A percentile compares a stretch with the other conserved stretches of the same genome.
Evolutionary conservation across 37 sponge, comb jelly and placozoan species (phyloP).

Genomic region (Axinella damicornis): DNA sequence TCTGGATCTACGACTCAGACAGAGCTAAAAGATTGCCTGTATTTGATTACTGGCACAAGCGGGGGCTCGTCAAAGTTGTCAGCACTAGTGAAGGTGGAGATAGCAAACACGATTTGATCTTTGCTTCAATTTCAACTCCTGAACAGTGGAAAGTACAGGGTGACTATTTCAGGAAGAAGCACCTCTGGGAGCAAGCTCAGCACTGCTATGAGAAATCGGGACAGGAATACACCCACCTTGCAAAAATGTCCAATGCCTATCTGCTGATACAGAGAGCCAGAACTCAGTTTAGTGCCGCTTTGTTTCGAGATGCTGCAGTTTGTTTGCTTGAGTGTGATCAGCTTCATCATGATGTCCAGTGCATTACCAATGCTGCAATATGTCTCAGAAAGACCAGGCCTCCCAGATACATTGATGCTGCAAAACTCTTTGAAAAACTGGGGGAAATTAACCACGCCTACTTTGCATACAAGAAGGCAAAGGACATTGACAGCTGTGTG

Average conservation of each 20-base stretch:
- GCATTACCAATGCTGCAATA: conserved; percentile 51
- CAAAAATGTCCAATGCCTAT: conserved; percentile 49
- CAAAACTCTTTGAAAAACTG: conserved; percentile 68
- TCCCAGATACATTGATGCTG: conserved; percentile 40
- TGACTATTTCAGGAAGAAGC: conserved; percentile 70
- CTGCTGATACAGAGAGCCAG: conserved; percentile 24
- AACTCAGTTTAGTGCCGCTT: background rate
- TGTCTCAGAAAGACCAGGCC: conserved; percentile 67
- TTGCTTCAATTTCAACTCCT: conserved; percentile 41
- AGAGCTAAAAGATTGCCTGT: conserved; percentile 51
- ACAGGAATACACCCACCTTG: conserved; percentile 11
- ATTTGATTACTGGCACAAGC: conserved; percentile 68
- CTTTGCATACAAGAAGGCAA: conserved; percentile 45
- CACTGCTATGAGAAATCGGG: conserved; percentile 76
- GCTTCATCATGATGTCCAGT: conserved; percentile 30
- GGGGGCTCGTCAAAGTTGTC: conserved; percentile 54
- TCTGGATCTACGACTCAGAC: conserved; percentile 88
- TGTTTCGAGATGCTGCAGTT: conserved; percentile 61
- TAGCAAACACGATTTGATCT: conserved; percentile 28
- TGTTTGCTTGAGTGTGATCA: conserved; percentile 53
- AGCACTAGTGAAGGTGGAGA: conserved; percentile 4
- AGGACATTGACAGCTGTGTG: conserved; percentile 42
- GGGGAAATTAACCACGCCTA: conserved; percentile 54
- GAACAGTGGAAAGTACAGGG: conserved; percentile 80
- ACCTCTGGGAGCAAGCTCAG: conserved; percentile 68